Conservation (phyloP, 30 jellyfish, hydroid and myxozoan species). For the Catostylus mosaicus region DNA sequence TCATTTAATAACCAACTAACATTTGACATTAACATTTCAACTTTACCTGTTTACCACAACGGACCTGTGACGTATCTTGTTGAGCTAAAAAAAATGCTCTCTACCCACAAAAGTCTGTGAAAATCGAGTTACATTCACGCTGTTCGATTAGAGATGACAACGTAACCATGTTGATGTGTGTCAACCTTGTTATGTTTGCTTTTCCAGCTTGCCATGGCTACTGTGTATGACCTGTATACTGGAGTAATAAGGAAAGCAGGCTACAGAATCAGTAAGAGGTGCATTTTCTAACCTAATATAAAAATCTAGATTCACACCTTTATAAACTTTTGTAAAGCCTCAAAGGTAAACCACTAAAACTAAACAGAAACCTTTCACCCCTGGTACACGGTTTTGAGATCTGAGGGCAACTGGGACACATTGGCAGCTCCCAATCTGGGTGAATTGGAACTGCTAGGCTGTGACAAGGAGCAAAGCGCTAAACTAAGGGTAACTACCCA, state of each 20-base stretch:
- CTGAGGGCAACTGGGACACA: too few species aligned
- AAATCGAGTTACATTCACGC: conserved; percentile 33
- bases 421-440: too few species aligned
- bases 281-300: conserved; percentile 19
- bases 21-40: too few species aligned
- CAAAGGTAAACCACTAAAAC: not conserved
- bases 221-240: conserved; percentile 36
- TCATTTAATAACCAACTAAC: too few species aligned
- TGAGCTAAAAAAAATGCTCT: too few species aligned
- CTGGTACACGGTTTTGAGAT: too few species aligned
- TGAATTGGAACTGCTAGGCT: too few species aligned
- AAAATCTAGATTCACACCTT: not conserved
- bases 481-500: too few species aligned
- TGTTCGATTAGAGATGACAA: not conserved
- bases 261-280: conserved; percentile 73
- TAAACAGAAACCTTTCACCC: not conserved
- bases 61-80: too few species aligned
- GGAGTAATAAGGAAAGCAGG: conserved; percentile 37
- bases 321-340: not conserved
- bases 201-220: conserved; percentile 64
- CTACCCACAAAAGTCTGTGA: too few species aligned
- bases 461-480: too few species aligned
- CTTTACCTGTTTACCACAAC: too few species aligned
- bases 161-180: conserved; percentile 17
- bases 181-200: conserved; percentile 21